Evolutionary conservation across 2,888 invertebrate species (phyloP).

Genomic region (Melanotus villosus): DNA sequence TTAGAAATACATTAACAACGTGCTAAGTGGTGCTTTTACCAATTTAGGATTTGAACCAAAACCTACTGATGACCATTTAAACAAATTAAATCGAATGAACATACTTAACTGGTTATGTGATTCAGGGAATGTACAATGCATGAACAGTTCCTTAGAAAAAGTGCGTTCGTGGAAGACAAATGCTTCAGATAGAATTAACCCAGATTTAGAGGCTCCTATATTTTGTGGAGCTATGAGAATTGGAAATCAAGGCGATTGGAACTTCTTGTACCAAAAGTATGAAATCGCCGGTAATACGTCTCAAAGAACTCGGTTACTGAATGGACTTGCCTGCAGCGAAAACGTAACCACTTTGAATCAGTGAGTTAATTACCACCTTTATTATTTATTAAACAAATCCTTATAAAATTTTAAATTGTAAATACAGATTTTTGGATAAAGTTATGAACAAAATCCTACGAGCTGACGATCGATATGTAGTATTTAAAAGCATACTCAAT

Average conservation of each 20-base stretch:
- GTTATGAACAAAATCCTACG: background rate
- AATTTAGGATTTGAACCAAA: slow-evolving; percentile 59
- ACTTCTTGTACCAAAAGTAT: slow-evolving; percentile 60
- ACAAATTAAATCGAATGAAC: slow-evolving; percentile 63
- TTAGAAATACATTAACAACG: slow-evolving; percentile 16
- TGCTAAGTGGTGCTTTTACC: slow-evolving; percentile 33
- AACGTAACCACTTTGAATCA: background rate
- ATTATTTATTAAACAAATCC: background rate
- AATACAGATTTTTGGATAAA: slow-evolving; percentile 1
- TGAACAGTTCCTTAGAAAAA: background rate
- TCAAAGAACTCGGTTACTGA: background rate
- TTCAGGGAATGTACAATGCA: slow-evolving; percentile 63
- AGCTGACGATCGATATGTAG: background rate
- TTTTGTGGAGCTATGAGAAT: slow-evolving; percentile 74
- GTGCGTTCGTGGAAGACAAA: slow-evolving; percentile 35
- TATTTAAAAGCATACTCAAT: background rate
- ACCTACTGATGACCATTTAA: slow-evolving; percentile 56
- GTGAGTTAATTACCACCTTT: background rate
- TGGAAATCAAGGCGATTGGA: slow-evolving; percentile 75
- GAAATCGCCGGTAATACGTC: slow-evolving; percentile 62
- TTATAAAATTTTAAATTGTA: background rate
- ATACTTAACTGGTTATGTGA: slow-evolving; percentile 56
- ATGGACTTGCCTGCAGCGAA: slow-evolving; percentile 14
- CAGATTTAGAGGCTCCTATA: slow-evolving; percentile 72
- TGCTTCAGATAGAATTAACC: slow-evolving; percentile 68